Percentiles rank a stretch among this genome's conserved stretches.
Conservation (phyloP, 2,888 invertebrate species). For the Tuberolachnus salignus region DNA sequence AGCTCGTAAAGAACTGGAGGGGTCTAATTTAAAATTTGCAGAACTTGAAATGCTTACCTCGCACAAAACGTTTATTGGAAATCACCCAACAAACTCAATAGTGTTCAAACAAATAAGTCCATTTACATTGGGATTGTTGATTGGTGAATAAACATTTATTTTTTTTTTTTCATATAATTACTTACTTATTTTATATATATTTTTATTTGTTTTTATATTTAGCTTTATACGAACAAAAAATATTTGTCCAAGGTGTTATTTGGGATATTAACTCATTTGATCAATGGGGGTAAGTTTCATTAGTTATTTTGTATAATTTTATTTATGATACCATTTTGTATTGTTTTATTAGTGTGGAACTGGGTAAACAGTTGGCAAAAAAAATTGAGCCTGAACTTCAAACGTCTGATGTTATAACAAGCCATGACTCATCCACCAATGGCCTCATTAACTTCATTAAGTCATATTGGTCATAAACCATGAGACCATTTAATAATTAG, state of each 20-base stretch:
- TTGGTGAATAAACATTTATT: constrained; percentile 69
- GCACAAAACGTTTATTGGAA: constrained; percentile 96
- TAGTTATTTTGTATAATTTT: constrained; percentile 1
- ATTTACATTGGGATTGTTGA: constrained; percentile 88
- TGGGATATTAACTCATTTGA: constrained; percentile 99
- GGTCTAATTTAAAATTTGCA: constrained; percentile 76
- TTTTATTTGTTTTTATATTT: constrained; percentile 61
- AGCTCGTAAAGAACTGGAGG: constrained; percentile 80
- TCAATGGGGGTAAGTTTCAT: constrained; percentile 89
- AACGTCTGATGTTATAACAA: constrained; percentile 70
- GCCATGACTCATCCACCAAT: constrained; percentile 95
- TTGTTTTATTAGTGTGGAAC: constrained; percentile 77
- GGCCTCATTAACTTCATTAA: constrained; percentile 96
- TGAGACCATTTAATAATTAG: too few species aligned
- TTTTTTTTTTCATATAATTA: constrained; percentile 34
- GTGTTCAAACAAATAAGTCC: constrained; percentile 90
- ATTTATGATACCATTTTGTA: neutral
- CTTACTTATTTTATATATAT: constrained; percentile 32
- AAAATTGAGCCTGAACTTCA: constrained; percentile 94
- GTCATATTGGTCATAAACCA: constrained; percentile 57
- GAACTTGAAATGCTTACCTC: constrained; percentile 82
- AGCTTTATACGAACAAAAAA: constrained; percentile 99
- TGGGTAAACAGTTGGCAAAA: constrained; percentile 98
- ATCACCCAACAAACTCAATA: constrained; percentile 96
- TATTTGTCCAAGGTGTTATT: constrained; percentile 96